Evolutionary conservation across 2,113 vertebrate genomes (phyloP).

Genomic region (Psilopsiagon aymara): DNA sequence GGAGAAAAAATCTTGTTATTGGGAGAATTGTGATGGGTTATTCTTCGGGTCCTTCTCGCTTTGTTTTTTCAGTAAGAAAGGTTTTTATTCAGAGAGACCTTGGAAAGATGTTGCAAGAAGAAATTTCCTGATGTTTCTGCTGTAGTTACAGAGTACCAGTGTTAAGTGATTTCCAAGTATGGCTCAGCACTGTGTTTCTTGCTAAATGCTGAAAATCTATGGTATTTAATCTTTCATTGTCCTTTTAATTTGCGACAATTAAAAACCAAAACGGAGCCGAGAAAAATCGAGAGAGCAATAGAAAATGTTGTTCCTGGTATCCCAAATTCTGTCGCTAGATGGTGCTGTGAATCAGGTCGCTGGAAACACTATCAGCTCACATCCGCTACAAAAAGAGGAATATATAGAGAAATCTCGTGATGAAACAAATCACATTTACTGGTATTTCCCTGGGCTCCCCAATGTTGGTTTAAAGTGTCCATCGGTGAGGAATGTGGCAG

Average conservation of each 20-base stretch:
- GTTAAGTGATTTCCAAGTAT: not conserved
- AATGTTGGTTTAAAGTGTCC: accelerated
- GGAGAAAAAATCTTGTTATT: not conserved
- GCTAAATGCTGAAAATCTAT: not conserved
- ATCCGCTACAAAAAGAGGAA: accelerated
- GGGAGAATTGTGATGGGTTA: not conserved
- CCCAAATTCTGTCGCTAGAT: conserved; percentile 1
- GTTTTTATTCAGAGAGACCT: not conserved
- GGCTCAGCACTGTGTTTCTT: not conserved
- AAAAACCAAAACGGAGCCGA: not conserved
- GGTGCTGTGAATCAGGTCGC: not conserved
- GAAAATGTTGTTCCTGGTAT: not conserved
- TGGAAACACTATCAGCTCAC: not conserved
- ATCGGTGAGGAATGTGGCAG: not conserved
- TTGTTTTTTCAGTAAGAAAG: not conserved
- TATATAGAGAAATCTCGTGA: accelerated
- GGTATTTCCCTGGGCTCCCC: not conserved
- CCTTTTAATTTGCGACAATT: not conserved
- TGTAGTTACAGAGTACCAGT: not conserved
- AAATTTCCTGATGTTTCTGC: not conserved
- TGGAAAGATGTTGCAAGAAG: not conserved
- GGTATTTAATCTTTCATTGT: not conserved
- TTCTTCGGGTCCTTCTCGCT: not conserved
- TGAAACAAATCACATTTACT: not conserved
- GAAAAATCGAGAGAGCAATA: accelerated